These are phyloP conservation scores for Pseudomyrmex gracilis DNA, from an alignment of 1,140 invertebrate species.

Conservation along the genomic window DNA sequence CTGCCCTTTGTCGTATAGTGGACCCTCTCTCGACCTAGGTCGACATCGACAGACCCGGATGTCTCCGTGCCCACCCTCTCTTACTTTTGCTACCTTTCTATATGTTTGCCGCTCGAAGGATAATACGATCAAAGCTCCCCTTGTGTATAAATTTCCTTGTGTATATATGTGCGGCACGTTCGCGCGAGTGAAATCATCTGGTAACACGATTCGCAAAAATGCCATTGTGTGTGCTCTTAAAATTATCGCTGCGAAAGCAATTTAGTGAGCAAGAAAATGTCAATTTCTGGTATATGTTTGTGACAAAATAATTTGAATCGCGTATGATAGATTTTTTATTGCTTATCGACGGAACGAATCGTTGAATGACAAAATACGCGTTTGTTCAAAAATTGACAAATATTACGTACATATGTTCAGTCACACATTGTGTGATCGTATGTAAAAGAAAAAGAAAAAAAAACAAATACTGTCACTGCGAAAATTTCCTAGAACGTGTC, in stretches of 20 bases:
- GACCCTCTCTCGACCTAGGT: constrained; percentile 60
- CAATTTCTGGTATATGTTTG: not conserved
- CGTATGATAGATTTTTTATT: not conserved
- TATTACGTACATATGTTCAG: not conserved
- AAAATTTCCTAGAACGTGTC: constrained; percentile 4
- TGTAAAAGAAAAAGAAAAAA: too few species aligned
- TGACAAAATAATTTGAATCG: not conserved
- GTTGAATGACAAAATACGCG: not conserved
- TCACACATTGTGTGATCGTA: too few species aligned
- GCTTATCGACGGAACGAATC: not conserved
- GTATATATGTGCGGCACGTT: constrained; percentile 61
- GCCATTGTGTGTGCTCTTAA: not conserved
- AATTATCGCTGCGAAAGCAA: constrained; percentile 29
- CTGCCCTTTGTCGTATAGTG: constrained; percentile 67
- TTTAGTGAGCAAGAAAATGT: not conserved
- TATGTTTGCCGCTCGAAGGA: constrained; percentile 55
- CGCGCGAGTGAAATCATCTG: constrained; percentile 53
- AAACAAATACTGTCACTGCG: too few species aligned
- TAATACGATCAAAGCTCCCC: constrained; percentile 55
- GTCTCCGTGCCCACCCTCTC: constrained; percentile 49
- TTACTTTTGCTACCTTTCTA: constrained; percentile 47
- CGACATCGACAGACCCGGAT: constrained; percentile 62
- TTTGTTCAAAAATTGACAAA: not conserved
- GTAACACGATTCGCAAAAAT: constrained; percentile 48
- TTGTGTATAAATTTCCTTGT: constrained; percentile 14